These are phyloP conservation scores for Diaphora mendica DNA, from an alignment of 2,888 invertebrate species.

Conservation along the genomic window DNA sequence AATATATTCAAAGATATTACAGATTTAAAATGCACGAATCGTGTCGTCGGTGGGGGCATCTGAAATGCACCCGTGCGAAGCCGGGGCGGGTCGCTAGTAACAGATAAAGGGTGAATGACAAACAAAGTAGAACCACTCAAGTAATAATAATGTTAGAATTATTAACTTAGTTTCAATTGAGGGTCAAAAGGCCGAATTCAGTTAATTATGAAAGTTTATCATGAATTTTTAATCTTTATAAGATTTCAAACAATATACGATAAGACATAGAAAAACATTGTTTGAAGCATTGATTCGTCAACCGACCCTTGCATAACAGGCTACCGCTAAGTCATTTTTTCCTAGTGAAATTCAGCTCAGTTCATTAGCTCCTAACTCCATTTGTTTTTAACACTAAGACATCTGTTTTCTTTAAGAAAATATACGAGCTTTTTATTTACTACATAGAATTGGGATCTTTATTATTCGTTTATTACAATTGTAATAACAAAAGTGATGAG, in stretches of 20 bases:
- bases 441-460: not conserved
- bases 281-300: not conserved
- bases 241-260: not conserved
- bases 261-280: not conserved
- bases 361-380: not conserved
- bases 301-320: not conserved
- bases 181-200: not conserved
- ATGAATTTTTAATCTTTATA: not conserved
- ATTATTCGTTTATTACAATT: not conserved
- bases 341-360: not conserved
- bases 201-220: not conserved
- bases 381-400: not conserved
- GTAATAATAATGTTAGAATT: too few relatives aligned
- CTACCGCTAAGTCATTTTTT: not conserved
- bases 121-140: too few relatives aligned
- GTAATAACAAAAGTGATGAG: conserved; percentile 2
- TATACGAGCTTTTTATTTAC: not conserved
- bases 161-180: too few relatives aligned
- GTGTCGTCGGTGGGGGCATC: too few relatives aligned
- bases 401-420: too few relatives aligned
- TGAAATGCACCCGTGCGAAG: too few relatives aligned
- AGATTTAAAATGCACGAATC: too few relatives aligned
- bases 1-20: too few relatives aligned
- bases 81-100: too few relatives aligned
- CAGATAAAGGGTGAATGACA: too few relatives aligned